These are phyloP conservation scores for Benthosema pterotum DNA, from an alignment of 2,797 vertebrate species.

Conservation along the genomic window DNA sequence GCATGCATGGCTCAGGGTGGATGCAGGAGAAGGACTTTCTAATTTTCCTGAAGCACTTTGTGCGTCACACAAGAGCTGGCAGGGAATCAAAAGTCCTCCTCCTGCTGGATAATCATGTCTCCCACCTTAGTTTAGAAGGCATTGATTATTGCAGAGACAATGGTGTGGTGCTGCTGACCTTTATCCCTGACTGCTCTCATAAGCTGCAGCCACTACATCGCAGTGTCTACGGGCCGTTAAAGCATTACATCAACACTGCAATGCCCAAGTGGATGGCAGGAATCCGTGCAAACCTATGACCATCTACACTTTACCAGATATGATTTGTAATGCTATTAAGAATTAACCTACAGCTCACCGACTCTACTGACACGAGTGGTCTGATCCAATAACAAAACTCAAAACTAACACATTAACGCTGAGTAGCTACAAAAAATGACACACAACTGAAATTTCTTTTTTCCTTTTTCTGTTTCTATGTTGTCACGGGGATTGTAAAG, in stretches of 20 bases:
- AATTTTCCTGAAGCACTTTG: constrained; percentile 16
- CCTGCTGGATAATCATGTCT: constrained; percentile 21
- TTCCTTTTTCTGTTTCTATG: not conserved
- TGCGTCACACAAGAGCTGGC: not conserved
- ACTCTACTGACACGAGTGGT: not conserved
- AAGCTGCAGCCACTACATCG: constrained; percentile 12
- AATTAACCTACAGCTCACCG: not conserved
- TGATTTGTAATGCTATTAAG: not conserved
- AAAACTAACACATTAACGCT: too few relatives aligned
- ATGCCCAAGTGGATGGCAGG: constrained; percentile 4
- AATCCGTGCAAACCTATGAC: constrained; percentile 1
- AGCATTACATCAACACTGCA: not conserved
- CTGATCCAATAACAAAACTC: too few relatives aligned
- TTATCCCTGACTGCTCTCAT: constrained; percentile 6
- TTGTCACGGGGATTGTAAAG: not conserved
- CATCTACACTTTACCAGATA: not conserved
- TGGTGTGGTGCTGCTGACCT: constrained; percentile 5
- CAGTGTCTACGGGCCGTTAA: constrained; percentile 8
- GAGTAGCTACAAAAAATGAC: too few relatives aligned
- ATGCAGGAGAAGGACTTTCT: constrained; percentile 22
- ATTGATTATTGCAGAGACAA: constrained; percentile 11
- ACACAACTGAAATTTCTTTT: not conserved
- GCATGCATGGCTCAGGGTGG: constrained; percentile 16
- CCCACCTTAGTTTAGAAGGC: constrained; percentile 14
- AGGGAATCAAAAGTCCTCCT: constrained; percentile 12